Base-by-base conservation (phyloP, 2,113 vertebrate genomes). In the Heterotis niloticus region DNA sequence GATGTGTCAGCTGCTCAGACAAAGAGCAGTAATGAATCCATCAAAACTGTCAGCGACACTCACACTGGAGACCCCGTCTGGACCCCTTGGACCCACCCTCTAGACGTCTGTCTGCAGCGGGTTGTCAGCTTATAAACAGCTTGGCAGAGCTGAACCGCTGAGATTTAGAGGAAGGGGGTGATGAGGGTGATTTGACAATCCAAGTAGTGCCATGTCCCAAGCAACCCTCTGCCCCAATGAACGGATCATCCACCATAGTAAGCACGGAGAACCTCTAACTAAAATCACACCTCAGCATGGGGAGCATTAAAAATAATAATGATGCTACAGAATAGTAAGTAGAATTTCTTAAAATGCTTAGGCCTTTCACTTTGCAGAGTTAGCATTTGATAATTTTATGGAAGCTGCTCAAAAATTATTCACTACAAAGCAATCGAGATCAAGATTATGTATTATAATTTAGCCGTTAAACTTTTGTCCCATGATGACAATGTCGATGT, bases 261-360 rank as follows among this genome's bases (percentile, higher is more conserved):
- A 17, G 16, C 24, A 12, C 4, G 23, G 71, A 73, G 72, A 54
- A n/a, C 24, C 52, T 54, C 54, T 5, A 5, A n/a, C 34, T 28
- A n/a, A 56, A 71, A 62, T 51, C 44, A 70, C 26, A 18, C 28
- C 28, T 51, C 14, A 60, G 29, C 67, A 34, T 12, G 20, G 28
- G 67, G 26, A 70, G 67, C 56, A 70, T 70, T 78, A 78, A 62
- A 28, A 44, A 12, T 62, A 62, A 64, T 17, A 60, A 78, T 62
- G 7, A 71, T 29, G 67, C 60, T 71, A 44, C 77, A 51, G 54
- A 66, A 59, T 26, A 60, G 69, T 78, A 18, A 59, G 52, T 78
- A 17, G 13, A 75, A 24, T 28, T 9, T 11, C 28, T 65, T 51
- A 23, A 65, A 1, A 14, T 77, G 18, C 18, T 60, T 51, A 34